phyloP scores from a whole-genome alignment of 2,888 invertebrate species.

The Melipona bicolor region DNA sequence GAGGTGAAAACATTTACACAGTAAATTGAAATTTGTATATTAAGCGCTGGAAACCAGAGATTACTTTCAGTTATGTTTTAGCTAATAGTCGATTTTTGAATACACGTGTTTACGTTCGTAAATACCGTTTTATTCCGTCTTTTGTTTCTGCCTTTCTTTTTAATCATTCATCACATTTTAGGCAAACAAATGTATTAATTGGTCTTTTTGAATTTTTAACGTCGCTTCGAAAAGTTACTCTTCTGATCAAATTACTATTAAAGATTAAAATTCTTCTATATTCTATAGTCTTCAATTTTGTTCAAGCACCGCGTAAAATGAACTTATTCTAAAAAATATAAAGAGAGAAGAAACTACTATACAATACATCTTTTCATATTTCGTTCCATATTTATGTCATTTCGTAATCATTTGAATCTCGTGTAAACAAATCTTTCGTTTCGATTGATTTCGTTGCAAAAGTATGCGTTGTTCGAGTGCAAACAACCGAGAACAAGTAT shows the following conservation, averaged over 20 bases:
- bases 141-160: neutral
- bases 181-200: neutral
- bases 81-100: neutral
- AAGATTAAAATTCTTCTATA: no score
- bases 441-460: no score
- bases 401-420: no score
- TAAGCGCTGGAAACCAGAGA: neutral
- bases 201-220: neutral
- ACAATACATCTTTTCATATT: no score
- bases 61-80: constrained; percentile 2
- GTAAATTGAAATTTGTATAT: constrained; percentile 18
- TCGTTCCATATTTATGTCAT: no score
- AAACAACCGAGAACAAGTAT: no score
- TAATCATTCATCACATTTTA: neutral
- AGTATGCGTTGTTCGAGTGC: no score
- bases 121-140: neutral
- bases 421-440: no score
- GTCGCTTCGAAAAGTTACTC: neutral
- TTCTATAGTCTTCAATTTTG: no score
- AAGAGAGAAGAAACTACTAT: no score
- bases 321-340: no score
- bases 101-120: neutral
- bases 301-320: no score
- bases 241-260: neutral
- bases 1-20: constrained; percentile 31